Evolutionary conservation across 2,113 vertebrate species (phyloP).

Genomic region (Seriola rivoliana): DNA sequence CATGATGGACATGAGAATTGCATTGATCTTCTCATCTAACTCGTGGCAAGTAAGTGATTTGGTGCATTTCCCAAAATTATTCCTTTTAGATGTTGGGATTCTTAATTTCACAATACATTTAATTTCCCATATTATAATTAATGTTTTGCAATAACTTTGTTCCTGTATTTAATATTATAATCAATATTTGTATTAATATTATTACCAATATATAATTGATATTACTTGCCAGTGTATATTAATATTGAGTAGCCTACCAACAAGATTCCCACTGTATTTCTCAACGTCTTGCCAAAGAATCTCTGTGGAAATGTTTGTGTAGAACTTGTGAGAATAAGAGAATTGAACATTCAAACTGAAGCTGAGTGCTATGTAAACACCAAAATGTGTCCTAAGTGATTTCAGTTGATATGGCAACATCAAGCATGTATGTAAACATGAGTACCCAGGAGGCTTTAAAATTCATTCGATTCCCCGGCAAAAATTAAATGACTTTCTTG

Average conservation of each 20-base stretch:
- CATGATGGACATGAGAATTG: neutral
- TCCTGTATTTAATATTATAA: too few relatives aligned
- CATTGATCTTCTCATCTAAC: neutral
- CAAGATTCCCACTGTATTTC: conserved; percentile 16
- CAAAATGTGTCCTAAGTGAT: conserved; percentile 35
- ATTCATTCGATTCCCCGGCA: conserved; percentile 41
- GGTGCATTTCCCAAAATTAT: neutral
- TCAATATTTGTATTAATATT: neutral
- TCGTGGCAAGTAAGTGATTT: neutral
- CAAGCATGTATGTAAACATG: conserved; percentile 43
- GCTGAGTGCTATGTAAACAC: conserved; percentile 23
- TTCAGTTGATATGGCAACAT: conserved; percentile 38
- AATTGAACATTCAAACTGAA: conserved; percentile 5
- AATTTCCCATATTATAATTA: neutral
- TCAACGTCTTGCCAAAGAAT: conserved; percentile 31
- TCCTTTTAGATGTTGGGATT: neutral
- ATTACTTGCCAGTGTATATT: neutral
- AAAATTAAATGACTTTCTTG: conserved; percentile 50
- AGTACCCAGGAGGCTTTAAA: conserved; percentile 45
- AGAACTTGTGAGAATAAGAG: conserved; percentile 30
- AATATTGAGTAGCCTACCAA: neutral
- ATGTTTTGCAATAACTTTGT: neutral
- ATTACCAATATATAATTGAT: neutral
- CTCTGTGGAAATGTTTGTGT: conserved; percentile 24
- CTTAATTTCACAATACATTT: neutral